These are phyloP conservation scores for Leptocoma aspasia DNA, from an alignment of 2,113 vertebrate species.

Conservation along the genomic window DNA sequence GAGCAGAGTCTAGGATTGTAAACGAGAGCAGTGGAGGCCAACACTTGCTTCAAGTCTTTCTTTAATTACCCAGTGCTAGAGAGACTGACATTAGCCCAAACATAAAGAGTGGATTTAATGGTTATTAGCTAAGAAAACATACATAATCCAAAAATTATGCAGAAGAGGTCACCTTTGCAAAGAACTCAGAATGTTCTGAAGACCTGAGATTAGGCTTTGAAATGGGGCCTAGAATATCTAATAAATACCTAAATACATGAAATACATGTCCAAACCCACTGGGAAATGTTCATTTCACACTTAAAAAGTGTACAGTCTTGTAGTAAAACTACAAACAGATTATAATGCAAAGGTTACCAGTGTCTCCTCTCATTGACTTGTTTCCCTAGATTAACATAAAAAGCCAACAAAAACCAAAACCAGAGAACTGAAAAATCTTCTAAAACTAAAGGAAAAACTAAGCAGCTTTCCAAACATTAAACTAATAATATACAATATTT, in stretches of 20 bases:
- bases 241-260: not conserved
- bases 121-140: not conserved
- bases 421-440: not conserved
- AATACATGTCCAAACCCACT: not conserved
- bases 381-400: not conserved
- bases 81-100: not conserved
- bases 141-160: not conserved
- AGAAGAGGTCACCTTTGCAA: not conserved
- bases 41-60: not conserved
- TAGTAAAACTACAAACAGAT: not conserved
- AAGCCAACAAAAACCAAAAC: not conserved
- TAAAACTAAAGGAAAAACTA: not conserved
- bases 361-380: not conserved
- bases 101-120: not conserved
- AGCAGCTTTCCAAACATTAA: not conserved
- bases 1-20: not conserved
- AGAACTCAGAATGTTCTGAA: not conserved
- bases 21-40: not conserved
- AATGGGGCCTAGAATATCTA: not conserved
- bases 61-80: not conserved
- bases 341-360: not conserved
- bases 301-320: not conserved
- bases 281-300: not conserved
- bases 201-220: not conserved
- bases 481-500: not conserved